Conservation (phyloP, 2,113 vertebrate genomes). For the Atlantisia rogersi region DNA sequence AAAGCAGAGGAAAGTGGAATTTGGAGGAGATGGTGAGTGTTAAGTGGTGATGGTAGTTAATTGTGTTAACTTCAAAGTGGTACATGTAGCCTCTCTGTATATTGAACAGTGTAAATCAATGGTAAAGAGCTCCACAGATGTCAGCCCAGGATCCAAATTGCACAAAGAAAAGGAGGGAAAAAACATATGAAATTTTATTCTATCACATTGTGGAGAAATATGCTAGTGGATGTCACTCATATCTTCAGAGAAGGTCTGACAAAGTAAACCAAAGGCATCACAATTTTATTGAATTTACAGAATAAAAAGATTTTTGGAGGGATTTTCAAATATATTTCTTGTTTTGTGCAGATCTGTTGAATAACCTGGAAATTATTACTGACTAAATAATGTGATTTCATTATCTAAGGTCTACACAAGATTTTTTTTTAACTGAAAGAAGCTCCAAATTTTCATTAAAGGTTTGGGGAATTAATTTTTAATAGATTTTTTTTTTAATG, state of each 20-base stretch:
- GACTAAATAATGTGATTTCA: neutral
- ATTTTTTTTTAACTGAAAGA: neutral
- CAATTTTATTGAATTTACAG: neutral
- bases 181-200: neutral
- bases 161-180: neutral
- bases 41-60: neutral
- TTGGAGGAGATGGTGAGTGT: neutral
- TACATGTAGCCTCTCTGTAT: neutral
- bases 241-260: neutral
- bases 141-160: neutral
- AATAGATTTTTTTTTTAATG: fast-evolving
- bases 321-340: neutral
- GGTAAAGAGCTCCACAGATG: neutral
- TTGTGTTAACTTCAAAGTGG: neutral
- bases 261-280: neutral
- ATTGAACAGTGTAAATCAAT: neutral
- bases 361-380: neutral
- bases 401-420: neutral
- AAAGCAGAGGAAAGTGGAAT: neutral
- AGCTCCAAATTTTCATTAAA: neutral
- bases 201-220: neutral
- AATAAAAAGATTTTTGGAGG: neutral
- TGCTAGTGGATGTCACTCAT: neutral
- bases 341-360: neutral
- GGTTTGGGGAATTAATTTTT: neutral